phyloP scores from a whole-genome alignment of 2,888 invertebrate species.

The Heteromurus nitidus region DNA sequence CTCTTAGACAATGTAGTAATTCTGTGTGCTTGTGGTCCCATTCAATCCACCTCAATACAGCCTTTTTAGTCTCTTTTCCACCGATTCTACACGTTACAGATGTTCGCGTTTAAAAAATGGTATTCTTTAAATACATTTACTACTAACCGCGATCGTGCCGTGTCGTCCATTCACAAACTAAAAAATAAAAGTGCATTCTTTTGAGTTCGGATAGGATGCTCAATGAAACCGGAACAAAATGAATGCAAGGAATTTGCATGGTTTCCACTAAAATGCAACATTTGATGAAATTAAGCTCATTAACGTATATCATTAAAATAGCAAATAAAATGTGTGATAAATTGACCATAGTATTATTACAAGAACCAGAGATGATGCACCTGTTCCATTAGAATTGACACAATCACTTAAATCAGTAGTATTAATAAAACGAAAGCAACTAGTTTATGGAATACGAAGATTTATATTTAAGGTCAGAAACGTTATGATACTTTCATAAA shows the following conservation, averaged over 20 bases:
- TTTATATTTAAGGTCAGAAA: constrained; percentile 38
- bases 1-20: constrained; percentile 38
- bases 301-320: constrained; percentile 9
- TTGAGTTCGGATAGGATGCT: constrained; percentile 5
- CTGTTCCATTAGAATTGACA: constrained; percentile 20
- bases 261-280: constrained; percentile 15
- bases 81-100: constrained; percentile 16
- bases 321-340: background rate
- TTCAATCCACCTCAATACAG: constrained; percentile 39
- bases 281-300: constrained; percentile 25
- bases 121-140: constrained; percentile 4
- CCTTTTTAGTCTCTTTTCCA: constrained; percentile 42
- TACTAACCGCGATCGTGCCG: constrained; percentile 6
- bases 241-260: background rate
- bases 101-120: constrained; percentile 10
- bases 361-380: constrained; percentile 29
- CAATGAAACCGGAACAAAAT: constrained; percentile 1
- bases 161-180: constrained; percentile 18
- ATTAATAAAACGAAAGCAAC: constrained; percentile 24
- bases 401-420: background rate
- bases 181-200: constrained; percentile 5
- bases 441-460: constrained; percentile 42
- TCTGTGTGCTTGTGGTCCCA: constrained; percentile 52
- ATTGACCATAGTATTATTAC: background rate
- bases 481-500: constrained; percentile 38